Base-by-base conservation (phyloP, 2,888 invertebrate genomes). In the Ischnus inquisitorius region DNA sequence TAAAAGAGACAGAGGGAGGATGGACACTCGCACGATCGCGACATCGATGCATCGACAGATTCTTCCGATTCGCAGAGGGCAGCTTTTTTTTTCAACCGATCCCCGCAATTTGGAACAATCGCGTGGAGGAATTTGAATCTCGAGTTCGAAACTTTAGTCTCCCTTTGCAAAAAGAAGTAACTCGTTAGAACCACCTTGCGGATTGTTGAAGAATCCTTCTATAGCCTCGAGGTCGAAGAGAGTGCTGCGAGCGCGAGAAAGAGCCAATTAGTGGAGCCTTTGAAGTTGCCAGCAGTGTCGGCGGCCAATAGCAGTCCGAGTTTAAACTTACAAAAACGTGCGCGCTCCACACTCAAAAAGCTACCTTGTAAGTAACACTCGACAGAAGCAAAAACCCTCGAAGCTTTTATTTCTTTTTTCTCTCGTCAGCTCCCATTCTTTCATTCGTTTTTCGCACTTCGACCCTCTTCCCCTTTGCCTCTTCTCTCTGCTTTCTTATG, bases 231-330 rank as follows among this genome's bases (percentile, higher is more conserved):
- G 54, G 54, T 54, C 22, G 54, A 54, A 34, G 54, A 54, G 6
- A 54, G 54, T 19, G 54, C 22, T 22, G 22, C 10, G 54, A 22
- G 10, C 54, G 54, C 54, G 54, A 54, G 54, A 54, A 22, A 54
- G 54, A 54, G 64, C 64, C 64, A 64, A 64, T 64, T 64, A 64
- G 64, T 64, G 64, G 39, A 41, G 41, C 64, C 64, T 54, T 54
- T 54, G 54, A 54, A 54, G 54, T 22, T 22, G 19, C 54, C 51
- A 51, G 34, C 34, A 51, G 10, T 10, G 19, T 16, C 54, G 8
- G 54, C 19, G 3, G 10, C 54, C 19, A 54, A 54, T 3, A 10
- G 19, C 54, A 19, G 54, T 19, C 54, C 19, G 54, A 12, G 54
- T 54, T 34, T 22, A 22, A 54, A 10, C 19, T 22, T 19, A 54